Evolutionary conservation across 2,113 vertebrate genomes (phyloP), one percentile per base, ranked within the genome.

Genomic region (Hyaena hyaena): DNA sequence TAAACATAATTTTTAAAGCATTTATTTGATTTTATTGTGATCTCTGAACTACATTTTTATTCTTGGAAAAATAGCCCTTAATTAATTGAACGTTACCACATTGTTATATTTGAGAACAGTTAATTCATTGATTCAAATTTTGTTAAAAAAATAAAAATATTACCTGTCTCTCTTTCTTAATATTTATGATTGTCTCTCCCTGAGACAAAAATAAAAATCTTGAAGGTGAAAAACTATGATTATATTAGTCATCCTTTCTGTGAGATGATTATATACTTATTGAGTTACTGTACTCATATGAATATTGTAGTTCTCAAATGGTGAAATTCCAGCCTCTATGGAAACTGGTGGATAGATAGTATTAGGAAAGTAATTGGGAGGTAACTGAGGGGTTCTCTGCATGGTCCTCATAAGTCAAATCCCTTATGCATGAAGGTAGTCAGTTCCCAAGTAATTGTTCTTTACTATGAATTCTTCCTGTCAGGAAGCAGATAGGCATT

Each of bases 11-110:
- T 91, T 76, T 80, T 45, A 96, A 92, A 88, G 17, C 4, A 86
- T 88, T 84, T 84, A 48, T 92, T 97, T 92, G 24, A 58, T 93
- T 55, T 45, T 53, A 55, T 89, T 35, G 83, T 91, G 93, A 92
- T 87, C 19, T 94, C 14, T 79, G 19, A 87, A 80, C 39, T 35
- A 21, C 50, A 43, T 88, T 80, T 83, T 92, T 96, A 90, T 48
- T 79, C 26, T 69, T 43, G 58, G n/a, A 98, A 90, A n/a, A 94
- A 17, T 45, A 61, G 0, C 4, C 88, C 61, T 96, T 73, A 96
- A 76, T 96, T 73, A 95, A 76, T 94, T 88, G 43, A 85, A 73
- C 88, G 31, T 77, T 89, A 14, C 7, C 24, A 43, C 0, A 33
- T 16, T 84, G n/a, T 2, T 58, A 19, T 17, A 35, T 45, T 69